Evolutionary conservation across 2,113 vertebrate genomes (phyloP).

Genomic region (Psophia crepitans): DNA sequence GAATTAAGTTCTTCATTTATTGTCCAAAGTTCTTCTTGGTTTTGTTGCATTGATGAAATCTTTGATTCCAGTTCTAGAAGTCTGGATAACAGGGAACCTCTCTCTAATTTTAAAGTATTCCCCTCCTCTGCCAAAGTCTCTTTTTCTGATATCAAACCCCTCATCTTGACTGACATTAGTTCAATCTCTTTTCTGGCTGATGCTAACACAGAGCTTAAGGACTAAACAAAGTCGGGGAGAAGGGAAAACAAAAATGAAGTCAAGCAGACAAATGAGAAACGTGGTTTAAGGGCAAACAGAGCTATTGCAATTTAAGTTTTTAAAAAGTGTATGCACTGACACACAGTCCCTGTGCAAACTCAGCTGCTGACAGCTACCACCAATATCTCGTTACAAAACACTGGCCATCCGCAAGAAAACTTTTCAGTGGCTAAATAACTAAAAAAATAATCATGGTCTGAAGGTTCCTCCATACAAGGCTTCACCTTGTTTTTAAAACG

Average conservation of each 20-base stretch:
- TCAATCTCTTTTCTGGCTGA: conserved; percentile 88
- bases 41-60: conserved; percentile 69
- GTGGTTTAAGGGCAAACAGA: conserved; percentile 47
- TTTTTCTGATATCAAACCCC: conserved; percentile 84
- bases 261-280: conserved; percentile 76
- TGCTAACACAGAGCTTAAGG: conserved; percentile 90
- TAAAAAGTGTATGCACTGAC: not conserved
- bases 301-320: not conserved
- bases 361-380: not conserved
- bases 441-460: not conserved
- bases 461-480: not conserved
- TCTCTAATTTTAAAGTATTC: conserved; percentile 79
- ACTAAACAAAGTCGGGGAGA: conserved; percentile 83
- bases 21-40: conserved; percentile 70
- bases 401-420: not conserved
- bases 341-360: not conserved
- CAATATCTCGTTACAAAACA: not conserved
- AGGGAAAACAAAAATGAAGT: conserved; percentile 78
- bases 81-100: conserved; percentile 75
- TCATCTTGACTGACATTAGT: conserved; percentile 86
- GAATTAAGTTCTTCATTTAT: conserved; percentile 75
- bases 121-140: conserved; percentile 80
- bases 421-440: not conserved
- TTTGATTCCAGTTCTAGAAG: conserved; percentile 77
- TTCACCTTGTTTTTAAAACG: not conserved